Evolutionary conservation across 2,888 invertebrate genomes (phyloP).

Genomic region (Palloptera scutellata): DNA sequence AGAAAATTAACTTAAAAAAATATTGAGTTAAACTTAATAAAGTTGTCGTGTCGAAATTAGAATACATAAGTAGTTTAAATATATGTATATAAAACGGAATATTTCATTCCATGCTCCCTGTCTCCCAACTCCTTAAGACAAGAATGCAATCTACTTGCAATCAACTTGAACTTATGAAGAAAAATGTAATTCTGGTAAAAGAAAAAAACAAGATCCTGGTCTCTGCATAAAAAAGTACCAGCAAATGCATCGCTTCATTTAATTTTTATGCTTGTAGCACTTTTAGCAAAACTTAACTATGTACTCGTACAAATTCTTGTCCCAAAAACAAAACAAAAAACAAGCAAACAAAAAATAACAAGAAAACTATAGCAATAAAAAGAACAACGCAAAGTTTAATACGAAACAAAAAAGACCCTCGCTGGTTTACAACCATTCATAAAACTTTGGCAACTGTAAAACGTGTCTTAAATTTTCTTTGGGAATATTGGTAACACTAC

Average conservation of each 20-base stretch:
- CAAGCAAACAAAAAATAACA: background rate
- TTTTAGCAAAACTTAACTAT: slow-evolving; percentile 20
- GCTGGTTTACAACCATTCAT: slow-evolving; percentile 12
- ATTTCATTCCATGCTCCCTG: no score
- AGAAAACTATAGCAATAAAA: background rate
- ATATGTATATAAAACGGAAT: no score
- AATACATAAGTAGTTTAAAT: slow-evolving; percentile 30
- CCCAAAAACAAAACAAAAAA: slow-evolving; percentile 14
- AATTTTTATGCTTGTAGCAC: slow-evolving; percentile 25
- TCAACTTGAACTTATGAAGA: no score
- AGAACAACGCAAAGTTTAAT: background rate
- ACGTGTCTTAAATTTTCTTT: slow-evolving; percentile 27
- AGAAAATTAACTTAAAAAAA: background rate
- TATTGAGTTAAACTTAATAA: slow-evolving; percentile 32
- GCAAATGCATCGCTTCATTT: slow-evolving; percentile 22
- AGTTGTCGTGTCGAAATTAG: slow-evolving; percentile 30
- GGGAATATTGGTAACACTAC: background rate
- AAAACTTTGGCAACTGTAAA: slow-evolving; percentile 25
- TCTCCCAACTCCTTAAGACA: no score
- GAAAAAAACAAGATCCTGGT: no score
- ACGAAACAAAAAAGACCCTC: background rate
- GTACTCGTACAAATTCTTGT: slow-evolving; percentile 19
- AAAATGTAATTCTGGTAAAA: no score
- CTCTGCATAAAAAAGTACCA: background rate
- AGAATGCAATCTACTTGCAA: no score